Evolutionary conservation across 2,888 invertebrate species (phyloP), one percentile per base, ranked within the genome.

Genomic region (Drosophila tanythrix): DNA sequence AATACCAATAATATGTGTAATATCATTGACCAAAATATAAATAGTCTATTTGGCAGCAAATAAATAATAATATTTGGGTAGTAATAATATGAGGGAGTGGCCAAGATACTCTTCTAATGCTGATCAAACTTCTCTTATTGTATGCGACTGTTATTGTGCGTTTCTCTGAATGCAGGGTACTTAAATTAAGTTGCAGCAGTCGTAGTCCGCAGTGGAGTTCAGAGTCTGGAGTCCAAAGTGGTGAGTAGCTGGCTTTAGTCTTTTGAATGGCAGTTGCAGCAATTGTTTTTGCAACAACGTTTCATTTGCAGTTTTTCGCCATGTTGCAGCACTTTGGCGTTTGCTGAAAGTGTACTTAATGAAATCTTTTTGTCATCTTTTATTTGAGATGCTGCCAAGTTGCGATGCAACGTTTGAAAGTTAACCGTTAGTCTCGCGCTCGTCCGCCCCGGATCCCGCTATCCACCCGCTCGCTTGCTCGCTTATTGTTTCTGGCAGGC

Each of bases 281-380:
- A 84, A 84, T 84, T 84, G 84, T 84, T 82, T 82, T 63, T 82
- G 83, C 83, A 84, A 87, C 87, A 84, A 76, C 84, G 82, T 82
- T 81, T 78, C 74, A 74, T 85, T 83, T 78, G 72, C 68, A 65
- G 58, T 62, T 59, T 58, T 68, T 61, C 62, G 65, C 50, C 55
- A 60, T 67, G 63, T 68, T 74, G 68, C 82, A 75, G 73, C 80
- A 75, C 80, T 75, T 76, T 72, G 74, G 70, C 68, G 81, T 81
- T 79, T 76, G 82, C 81, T 74, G 68, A 76, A 79, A 89, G 81
- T 80, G 81, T 87, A 91, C 89, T 90, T 91, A 91, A 91, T 91
- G 90, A 91, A 91, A 91, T 91, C 91, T 90, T 91, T 91, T 91
- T 89, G 90, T 91, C 91, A 90, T 91, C 87, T 91, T 82, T 81